Evolutionary conservation across 2,113 vertebrate species (phyloP), one percentile per base, ranked within the genome.

Genomic region (Hippocampus comes): DNA sequence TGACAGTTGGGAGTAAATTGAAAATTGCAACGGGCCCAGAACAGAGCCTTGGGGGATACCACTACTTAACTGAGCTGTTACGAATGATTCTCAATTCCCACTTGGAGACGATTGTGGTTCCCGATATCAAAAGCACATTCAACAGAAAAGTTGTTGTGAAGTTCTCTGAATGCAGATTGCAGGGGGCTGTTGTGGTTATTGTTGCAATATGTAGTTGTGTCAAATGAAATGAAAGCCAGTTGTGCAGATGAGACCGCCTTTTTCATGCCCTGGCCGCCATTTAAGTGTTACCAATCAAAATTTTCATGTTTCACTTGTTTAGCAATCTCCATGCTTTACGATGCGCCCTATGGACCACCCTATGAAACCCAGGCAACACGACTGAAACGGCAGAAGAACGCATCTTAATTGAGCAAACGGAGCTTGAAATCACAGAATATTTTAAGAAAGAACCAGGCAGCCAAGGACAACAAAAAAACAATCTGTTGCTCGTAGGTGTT

Each of bases 271-370:
- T 18, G 57, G 77, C 81, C 86, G 72, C 79, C 60, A 78, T 89
- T 91, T 89, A 91, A 89, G 84, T 89, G 91, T 88, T 79, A 90
- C 91, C 82, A 92, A 91, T 92, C 18, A 71, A 79, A 86, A 89
- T 68, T n/a, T 91, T 90, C 88, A 75, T 79, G 87, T 90, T 89
- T 87, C 87, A 83, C 79, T 82, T 65, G 73, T 79, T 87, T 83
- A 83, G 81, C 68, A 70, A 88, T 81, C 74, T 85, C 68, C 75
- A 79, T 75, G 84, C 78, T 85, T 49, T 49, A 71, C 43, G 15
- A 81, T 23, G 18, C 41, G 66, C 55, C 56, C 51, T 74, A 34
- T 64, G 66, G 55, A 70, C 67, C 53, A 60, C 70, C n/a, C 17
- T 61, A 59, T 76, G 78, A 25, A n/a, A 65, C 21, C 5, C 42